Evolutionary conservation across 64 coral and sea anemone genomes (phyloP).

Genomic region (Anthopleura sola): DNA sequence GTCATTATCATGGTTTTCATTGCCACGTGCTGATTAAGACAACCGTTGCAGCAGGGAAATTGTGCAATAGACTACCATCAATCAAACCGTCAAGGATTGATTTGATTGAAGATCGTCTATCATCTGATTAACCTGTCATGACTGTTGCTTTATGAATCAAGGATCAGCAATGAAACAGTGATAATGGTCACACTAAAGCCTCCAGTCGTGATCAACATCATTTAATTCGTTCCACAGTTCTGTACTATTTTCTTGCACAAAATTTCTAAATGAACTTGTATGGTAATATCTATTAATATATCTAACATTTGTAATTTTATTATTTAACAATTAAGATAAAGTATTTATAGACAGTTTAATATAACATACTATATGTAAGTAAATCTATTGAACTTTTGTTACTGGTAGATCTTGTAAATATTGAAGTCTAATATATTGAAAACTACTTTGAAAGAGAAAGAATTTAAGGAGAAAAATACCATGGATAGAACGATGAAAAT

Average conservation of each 20-base stretch:
- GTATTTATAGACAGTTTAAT: background rate
- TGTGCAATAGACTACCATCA: too few species aligned
- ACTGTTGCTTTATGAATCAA: too few species aligned
- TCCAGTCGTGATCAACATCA: background rate
- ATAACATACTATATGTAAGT: background rate
- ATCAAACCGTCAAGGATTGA: too few species aligned
- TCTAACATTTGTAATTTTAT: background rate
- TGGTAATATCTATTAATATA: background rate
- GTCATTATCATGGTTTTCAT: too few species aligned
- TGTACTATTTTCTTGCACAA: background rate
- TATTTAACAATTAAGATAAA: background rate
- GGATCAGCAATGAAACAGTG: too few species aligned
- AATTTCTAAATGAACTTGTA: background rate
- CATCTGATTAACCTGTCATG: too few species aligned
- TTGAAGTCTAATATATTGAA: background rate
- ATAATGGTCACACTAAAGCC: too few species aligned
- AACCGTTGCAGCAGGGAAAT: too few species aligned
- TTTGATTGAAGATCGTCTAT: too few species aligned
- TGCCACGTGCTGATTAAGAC: too few species aligned
- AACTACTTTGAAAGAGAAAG: background rate
- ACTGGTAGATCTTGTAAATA: conserved; percentile 4
- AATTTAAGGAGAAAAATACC: background rate
- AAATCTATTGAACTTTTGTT: background rate
- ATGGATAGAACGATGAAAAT: background rate
- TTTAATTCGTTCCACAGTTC: background rate